phyloP scores from a whole-genome alignment of 1,140 invertebrate species.

The Anagrus nilaparvatae region DNA sequence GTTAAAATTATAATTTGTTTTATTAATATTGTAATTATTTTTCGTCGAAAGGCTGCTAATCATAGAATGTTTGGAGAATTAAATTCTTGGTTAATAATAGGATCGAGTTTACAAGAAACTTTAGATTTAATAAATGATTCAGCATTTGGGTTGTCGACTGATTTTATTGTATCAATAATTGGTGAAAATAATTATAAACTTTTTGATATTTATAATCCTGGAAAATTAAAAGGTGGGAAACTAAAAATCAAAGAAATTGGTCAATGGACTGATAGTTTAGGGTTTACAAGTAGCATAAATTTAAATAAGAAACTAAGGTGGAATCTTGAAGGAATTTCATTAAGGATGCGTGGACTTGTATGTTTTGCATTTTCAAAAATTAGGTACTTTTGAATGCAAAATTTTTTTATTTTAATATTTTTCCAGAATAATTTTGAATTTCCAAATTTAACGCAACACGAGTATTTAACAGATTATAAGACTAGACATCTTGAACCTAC shows the following conservation, averaged over 20 bases:
- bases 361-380: too few relatives aligned
- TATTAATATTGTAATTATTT: too few relatives aligned
- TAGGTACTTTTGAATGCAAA: not conserved
- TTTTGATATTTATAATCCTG: conserved; percentile 15
- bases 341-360: conserved; percentile 8
- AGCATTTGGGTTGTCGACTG: conserved; percentile 13
- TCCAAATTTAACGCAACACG: not conserved
- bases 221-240: conserved; percentile 10
- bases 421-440: not conserved
- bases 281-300: conserved; percentile 1
- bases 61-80: conserved; percentile 11
- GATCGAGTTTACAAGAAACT: conserved; percentile 7
- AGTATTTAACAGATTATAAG: conserved; percentile 3
- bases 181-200: not conserved
- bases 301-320: conserved; percentile 6
- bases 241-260: conserved; percentile 7
- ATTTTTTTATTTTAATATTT: not conserved
- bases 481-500: not conserved
- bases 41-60: conserved; percentile 13
- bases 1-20: too few relatives aligned
- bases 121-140: conserved; percentile 10
- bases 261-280: conserved; percentile 5
- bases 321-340: conserved; percentile 9
- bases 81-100: conserved; percentile 12
- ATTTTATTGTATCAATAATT: conserved; percentile 13